Evolutionary conservation across 2,797 vertebrate species (phyloP), one percentile per base, ranked within the genome.

Genomic region (Diglossa cyanea): DNA sequence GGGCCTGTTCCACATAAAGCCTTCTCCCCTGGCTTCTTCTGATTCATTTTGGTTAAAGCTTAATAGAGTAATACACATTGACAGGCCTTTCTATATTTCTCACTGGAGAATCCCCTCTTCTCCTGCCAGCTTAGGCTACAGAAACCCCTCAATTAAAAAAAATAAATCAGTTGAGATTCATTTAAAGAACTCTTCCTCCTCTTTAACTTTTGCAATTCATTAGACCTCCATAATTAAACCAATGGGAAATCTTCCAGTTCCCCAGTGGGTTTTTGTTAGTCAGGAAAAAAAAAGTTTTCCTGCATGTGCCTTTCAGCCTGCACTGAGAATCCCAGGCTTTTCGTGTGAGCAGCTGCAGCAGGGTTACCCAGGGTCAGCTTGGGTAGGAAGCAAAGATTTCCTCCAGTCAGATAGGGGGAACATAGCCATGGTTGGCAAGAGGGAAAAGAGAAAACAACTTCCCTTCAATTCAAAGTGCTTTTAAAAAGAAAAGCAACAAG

Each of bases 201-300:
- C 57, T 81, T 88, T 65, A 93, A 93, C 50, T 91, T 91, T 51
- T 86, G 47, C 82, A 93, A 60, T 86, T 93, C 93, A 87, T 94
- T 80, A 93, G 68, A 73, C 11, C 28, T 78, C 85, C 79, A 72
- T 66, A 96, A 88, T 86, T 78, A 96, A 93, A 93, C 47, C 82
- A 86, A 84, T 47, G 76, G 89, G 91, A 97, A 70, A 66, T 86
- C 44, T 66, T 90, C 60, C 31, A 78, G 65, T 21, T 91, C 65
- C 51, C 68, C 84, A 70, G 60, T 2, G 18, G 24, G 51, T 71
- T 88, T 67, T 93, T 74, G 61, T 75, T 73, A 68, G 50, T 57
- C 18, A 6, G 13, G 1, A 5, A 42, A 50, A 50, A 24, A 67
- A 63, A 47, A n/a, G 53, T 66, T 81, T 58, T 92, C 61, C 39